These are phyloP conservation scores for Thaumetopoea pityocampa DNA, from an alignment of 1,140 invertebrate species.

Conservation along the genomic window DNA sequence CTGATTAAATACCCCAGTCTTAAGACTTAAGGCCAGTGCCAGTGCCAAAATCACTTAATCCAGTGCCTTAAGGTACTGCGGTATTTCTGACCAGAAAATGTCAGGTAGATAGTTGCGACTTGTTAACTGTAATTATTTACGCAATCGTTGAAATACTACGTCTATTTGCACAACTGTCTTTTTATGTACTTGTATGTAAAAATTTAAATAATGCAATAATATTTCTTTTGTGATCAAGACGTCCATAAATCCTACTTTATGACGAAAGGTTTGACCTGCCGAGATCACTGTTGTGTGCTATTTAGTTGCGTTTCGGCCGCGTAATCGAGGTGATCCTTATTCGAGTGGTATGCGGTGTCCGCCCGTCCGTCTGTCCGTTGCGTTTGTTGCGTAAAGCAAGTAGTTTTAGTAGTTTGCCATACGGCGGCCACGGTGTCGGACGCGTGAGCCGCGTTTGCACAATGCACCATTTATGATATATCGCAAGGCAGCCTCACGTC, in stretches of 20 bases:
- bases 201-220: conserved; percentile 11
- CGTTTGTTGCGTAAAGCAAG: conserved; percentile 25
- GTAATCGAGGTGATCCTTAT: conserved; percentile 68
- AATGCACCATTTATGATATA: conserved; percentile 24
- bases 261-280: conserved; percentile 30
- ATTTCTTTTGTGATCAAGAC: conserved; percentile 14
- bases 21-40: no score
- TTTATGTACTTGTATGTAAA: conserved; percentile 1
- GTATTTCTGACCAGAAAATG: no score
- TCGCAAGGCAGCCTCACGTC: conserved; percentile 29
- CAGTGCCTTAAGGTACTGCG: no score
- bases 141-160: conserved; percentile 31
- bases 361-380: no score
- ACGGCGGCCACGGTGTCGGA: conserved; percentile 35
- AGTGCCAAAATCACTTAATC: no score
- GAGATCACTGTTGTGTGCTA: conserved; percentile 43
- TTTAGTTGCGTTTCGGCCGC: conserved; percentile 49
- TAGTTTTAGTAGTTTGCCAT: conserved; percentile 59
- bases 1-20: no score
- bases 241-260: conserved; percentile 6
- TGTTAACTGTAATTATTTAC: conserved; percentile 29
- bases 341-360: conserved; percentile 61
- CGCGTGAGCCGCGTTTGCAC: conserved; percentile 27
- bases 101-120: no score
- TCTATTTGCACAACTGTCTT: conserved; percentile 39